Conservation (phyloP, 2,797 vertebrate species). For the Heliangelus exortis region DNA sequence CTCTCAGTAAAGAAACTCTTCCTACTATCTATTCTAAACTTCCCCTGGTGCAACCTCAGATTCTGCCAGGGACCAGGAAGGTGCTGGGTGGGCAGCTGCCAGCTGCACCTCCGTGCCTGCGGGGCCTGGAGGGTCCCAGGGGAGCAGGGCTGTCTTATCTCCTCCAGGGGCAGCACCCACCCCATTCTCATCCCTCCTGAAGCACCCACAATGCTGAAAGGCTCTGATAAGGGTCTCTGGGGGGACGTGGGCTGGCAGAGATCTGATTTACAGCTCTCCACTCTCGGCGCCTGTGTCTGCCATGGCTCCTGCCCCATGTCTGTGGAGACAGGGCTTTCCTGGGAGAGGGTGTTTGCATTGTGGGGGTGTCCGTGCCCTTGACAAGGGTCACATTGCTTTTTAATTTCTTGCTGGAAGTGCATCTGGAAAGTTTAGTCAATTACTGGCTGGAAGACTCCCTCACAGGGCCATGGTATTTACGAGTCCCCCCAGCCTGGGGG, state of each 20-base stretch:
- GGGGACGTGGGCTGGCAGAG: not conserved
- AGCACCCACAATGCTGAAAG: not conserved
- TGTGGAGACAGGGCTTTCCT: slow-evolving; percentile 24
- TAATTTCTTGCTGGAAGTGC: slow-evolving; percentile 80
- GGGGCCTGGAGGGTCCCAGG: not conserved
- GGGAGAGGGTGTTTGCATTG: slow-evolving; percentile 62
- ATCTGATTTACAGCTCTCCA: slow-evolving; percentile 33
- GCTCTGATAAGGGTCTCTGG: not conserved
- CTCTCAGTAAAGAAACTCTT: too few relatives aligned
- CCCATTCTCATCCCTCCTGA: not conserved
- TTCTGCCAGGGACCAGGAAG: not conserved
- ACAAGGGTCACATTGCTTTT: slow-evolving; percentile 77
- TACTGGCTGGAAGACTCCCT: slow-evolving; percentile 81
- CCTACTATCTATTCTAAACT: too few relatives aligned
- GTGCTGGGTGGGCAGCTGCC: fast-evolving
- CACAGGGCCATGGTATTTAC: slow-evolving; percentile 71
- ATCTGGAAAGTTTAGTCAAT: slow-evolving; percentile 81
- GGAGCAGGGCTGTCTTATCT: slow-evolving; percentile 15
- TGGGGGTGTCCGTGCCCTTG: slow-evolving; percentile 43
- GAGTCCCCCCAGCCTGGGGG: slow-evolving; percentile 40
- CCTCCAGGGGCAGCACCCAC: not conserved
- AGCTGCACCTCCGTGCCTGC: fast-evolving
- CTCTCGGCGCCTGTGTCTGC: not conserved
- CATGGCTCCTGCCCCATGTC: not conserved
- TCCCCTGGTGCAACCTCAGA: too few relatives aligned